Percentiles rank a stretch among this genome's conserved stretches.
Evolutionary conservation across 2,113 vertebrate genomes (phyloP).

Genomic region (Hypanus sabinus): DNA sequence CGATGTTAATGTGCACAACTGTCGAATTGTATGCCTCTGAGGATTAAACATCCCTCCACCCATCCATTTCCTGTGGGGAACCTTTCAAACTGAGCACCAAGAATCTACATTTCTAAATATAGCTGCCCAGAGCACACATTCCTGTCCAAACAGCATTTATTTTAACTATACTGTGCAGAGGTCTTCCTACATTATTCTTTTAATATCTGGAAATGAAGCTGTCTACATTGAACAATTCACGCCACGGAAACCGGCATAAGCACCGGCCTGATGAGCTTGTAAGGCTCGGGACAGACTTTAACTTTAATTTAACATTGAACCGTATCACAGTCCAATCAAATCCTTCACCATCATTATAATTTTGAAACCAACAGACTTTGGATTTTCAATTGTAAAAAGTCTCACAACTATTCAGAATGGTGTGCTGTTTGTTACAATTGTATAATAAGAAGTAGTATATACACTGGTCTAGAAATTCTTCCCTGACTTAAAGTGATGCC

Average conservation of each 20-base stretch:
- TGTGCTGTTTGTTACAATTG: neutral
- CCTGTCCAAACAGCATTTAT: neutral
- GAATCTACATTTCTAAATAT: neutral
- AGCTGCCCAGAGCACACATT: neutral
- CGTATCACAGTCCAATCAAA: neutral
- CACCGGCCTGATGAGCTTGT: too few species aligned
- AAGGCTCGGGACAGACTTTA: too few species aligned
- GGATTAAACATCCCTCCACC: constrained; percentile 20
- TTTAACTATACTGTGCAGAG: neutral
- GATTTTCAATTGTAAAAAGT: constrained; percentile 5
- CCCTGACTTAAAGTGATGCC: too few species aligned
- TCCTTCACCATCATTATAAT: neutral
- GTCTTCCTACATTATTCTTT: neutral
- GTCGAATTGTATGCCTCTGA: neutral
- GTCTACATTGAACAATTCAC: neutral
- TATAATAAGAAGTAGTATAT: neutral
- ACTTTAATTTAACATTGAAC: too few species aligned
- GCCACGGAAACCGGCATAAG: too few species aligned
- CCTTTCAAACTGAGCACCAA: constrained; percentile 33
- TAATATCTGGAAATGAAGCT: constrained; percentile 10
- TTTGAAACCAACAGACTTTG: neutral
- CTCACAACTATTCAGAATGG: neutral
- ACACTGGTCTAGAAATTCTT: too few species aligned
- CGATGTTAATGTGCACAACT: constrained; percentile 9
- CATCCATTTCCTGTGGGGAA: constrained; percentile 32